phyloP scores from a whole-genome alignment of 2,113 vertebrate species.

The Macrotus californicus region DNA sequence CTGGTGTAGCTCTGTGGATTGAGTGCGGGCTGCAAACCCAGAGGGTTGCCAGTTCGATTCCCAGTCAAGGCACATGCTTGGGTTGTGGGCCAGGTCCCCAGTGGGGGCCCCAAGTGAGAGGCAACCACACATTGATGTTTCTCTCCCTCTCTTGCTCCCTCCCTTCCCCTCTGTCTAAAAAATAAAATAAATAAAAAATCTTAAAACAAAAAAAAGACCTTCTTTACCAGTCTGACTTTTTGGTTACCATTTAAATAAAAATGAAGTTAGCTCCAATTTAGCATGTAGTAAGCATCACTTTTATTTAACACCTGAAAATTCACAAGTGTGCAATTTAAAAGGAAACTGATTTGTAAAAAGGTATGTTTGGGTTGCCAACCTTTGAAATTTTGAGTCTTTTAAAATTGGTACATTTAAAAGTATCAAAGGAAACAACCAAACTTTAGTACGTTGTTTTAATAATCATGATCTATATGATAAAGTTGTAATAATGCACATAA shows the following conservation, averaged over 20 bases:
- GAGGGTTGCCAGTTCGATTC: no score
- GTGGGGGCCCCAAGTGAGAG: no score
- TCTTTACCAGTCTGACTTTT: neutral
- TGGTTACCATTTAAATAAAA: constrained; percentile 17
- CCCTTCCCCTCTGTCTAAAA: no score
- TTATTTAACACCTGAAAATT: neutral
- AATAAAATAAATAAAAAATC: no score
- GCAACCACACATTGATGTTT: no score
- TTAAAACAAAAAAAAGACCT: no score
- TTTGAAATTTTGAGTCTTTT: constrained; percentile 9
- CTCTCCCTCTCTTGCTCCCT: no score
- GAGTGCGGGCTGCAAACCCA: no score
- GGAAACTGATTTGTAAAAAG: neutral
- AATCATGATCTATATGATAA: neutral
- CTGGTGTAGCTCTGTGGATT: no score
- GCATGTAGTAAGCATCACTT: neutral
- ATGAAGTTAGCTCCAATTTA: neutral
- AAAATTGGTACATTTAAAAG: neutral
- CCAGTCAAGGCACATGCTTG: no score
- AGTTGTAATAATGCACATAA: neutral
- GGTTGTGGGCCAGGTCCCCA: no score
- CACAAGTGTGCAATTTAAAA: neutral
- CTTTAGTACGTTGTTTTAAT: neutral
- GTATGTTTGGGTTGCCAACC: neutral
- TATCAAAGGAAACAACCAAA: neutral